Evolutionary conservation across 1,140 invertebrate genomes (phyloP).

Genomic region (Mactra quadrangularis): DNA sequence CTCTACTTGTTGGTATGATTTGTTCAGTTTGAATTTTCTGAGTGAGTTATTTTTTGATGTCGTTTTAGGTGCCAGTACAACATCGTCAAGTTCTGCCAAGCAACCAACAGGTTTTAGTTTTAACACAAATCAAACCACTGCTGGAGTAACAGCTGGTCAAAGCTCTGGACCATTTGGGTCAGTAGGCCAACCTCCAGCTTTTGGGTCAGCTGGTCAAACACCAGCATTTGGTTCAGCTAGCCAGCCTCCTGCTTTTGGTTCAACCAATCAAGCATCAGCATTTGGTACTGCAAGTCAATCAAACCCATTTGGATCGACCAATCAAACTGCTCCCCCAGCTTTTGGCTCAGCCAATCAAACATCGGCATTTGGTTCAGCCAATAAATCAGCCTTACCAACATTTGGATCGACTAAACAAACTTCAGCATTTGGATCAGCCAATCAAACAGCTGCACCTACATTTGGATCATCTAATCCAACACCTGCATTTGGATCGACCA

Average conservation of each 20-base stretch:
- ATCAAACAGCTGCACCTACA: conserved; percentile 14
- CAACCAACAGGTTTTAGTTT: too few relatives aligned
- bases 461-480: conserved; percentile 13
- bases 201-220: conserved; percentile 29
- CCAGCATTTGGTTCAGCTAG: conserved; percentile 48
- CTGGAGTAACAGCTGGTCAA: background rate
- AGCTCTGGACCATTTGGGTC: conserved; percentile 5
- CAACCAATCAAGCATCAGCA: conserved; percentile 11
- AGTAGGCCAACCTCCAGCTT: conserved; percentile 23
- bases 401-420: conserved; percentile 20
- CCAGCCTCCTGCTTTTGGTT: conserved; percentile 44
- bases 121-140: conserved; percentile 7
- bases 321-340: background rate
- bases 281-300: conserved; percentile 26
- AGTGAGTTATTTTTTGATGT: too few relatives aligned
- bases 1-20: too few relatives aligned
- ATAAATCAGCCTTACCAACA: background rate
- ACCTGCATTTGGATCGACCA: conserved; percentile 17
- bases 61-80: too few relatives aligned
- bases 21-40: too few relatives aligned
- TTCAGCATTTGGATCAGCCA: conserved; percentile 5
- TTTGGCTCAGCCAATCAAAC: conserved; percentile 32
- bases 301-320: conserved; percentile 10
- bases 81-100: too few relatives aligned
- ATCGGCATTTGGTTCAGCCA: background rate